These are phyloP conservation scores for Amphiura filiformis DNA, from an alignment of 35 echinoderm and acorn worm genomes.

Conservation along the genomic window DNA sequence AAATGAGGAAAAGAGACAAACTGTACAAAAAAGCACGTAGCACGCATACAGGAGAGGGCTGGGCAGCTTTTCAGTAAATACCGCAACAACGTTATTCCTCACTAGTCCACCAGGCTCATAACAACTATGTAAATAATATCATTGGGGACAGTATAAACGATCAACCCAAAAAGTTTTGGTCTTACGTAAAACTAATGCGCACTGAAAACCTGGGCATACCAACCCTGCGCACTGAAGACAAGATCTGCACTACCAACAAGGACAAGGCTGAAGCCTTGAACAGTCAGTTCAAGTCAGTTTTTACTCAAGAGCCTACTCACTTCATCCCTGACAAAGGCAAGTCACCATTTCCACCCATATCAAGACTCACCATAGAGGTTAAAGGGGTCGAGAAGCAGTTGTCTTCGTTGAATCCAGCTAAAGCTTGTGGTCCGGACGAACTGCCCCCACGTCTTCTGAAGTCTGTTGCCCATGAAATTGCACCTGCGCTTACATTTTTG, in stretches of 20 bases:
- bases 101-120: neutral
- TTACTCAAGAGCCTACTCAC: neutral
- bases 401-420: slow-evolving; percentile 10
- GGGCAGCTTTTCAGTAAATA: neutral
- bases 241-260: neutral
- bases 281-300: slow-evolving; percentile 21
- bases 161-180: slow-evolving; percentile 28
- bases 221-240: neutral
- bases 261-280: slow-evolving; percentile 24
- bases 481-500: slow-evolving; percentile 5
- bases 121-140: neutral
- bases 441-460: slow-evolving; percentile 7
- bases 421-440: slow-evolving; percentile 34
- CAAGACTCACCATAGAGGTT: neutral
- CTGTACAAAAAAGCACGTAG: neutral
- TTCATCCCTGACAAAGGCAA: neutral
- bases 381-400: neutral
- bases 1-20: slow-evolving; percentile 53
- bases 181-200: slow-evolving; percentile 14
- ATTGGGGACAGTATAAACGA: neutral
- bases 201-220: slow-evolving; percentile 12
- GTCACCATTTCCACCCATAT: neutral
- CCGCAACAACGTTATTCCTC: neutral
- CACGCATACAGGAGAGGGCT: neutral
- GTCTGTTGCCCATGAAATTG: neutral